Evolutionary conservation across 2,888 invertebrate species (phyloP), one percentile per base, ranked within the genome.

Genomic region (Bugula neritina): DNA sequence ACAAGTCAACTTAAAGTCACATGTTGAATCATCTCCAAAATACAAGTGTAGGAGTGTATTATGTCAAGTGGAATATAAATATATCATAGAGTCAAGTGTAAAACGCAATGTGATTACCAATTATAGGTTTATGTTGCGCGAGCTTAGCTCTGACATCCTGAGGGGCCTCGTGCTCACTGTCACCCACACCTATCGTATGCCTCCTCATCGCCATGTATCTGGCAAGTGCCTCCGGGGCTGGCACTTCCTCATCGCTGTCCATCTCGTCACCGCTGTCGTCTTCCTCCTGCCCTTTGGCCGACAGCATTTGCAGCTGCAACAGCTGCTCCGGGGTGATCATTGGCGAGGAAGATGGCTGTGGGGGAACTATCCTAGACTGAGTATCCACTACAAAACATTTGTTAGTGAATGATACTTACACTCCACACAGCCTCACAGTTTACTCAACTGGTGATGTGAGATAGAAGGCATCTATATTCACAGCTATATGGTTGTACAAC

Each of bases 161-260:
- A 23, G 80, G 79, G 13, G 91, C 92, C 77, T 92, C 90, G 80
- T 93, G 93, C 0, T 91, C 88, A 43, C 92, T 90, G 86, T 94
- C 93, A 1, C 94, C 94, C 0, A 83, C 80, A n/a, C 95, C 95
- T 0, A 96, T 94, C 0, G 96, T 96, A 83, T 96, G 95, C 27
- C 95, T 87, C 54, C 95, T 87, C 71, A 91, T 89, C 69, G 91
- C 90, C 74, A 85, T 80, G 77, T 85, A 85, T 2, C 85, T 79
- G 1, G 82, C 83, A 72, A 85, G 74, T 1, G 84, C 84, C 74
- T 84, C 84, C 0, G 84, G 84, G 13, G 80, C 81, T 1, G 84
- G 84, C 71, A 85, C 85, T 71, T 85, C 85, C 3, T 75, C 74
- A 72, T 85, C 85, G 1, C 81, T 81, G 25, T 63, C 63, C 63